Conservation (phyloP, 2,113 vertebrate species). For the Dendropsophus ebraccatus region DNA sequence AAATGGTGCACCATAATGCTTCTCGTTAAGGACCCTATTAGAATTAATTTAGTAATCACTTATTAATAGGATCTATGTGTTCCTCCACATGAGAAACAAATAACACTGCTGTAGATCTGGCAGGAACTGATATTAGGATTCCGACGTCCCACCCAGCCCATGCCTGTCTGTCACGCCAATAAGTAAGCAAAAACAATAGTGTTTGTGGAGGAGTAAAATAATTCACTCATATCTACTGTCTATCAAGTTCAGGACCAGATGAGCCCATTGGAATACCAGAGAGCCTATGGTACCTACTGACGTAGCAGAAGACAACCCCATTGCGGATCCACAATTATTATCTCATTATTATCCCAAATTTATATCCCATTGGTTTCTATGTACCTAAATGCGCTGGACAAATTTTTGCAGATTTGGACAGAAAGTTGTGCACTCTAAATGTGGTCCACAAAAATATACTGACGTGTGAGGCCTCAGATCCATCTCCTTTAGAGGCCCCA, state of each 20-base stretch:
- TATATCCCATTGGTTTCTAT: too few species aligned
- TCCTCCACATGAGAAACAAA: not conserved
- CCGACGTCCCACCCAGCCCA: not conserved
- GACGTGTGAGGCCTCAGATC: too few species aligned
- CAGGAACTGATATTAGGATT: not conserved
- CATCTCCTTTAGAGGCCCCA: too few species aligned
- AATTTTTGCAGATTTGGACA: too few species aligned
- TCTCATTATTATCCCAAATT: too few species aligned
- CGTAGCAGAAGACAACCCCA: not conserved
- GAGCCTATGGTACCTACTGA: too few species aligned
- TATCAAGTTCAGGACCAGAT: too few species aligned
- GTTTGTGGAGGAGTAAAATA: not conserved
- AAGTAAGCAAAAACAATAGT: not conserved
- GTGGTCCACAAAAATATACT: too few species aligned
- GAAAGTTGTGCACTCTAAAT: too few species aligned
- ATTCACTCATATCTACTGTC: not conserved
- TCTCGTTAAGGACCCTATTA: not conserved
- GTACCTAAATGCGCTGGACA: too few species aligned
- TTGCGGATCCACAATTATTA: too few species aligned
- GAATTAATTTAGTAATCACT: not conserved
- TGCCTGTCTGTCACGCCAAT: not conserved
- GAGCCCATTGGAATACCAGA: not conserved
- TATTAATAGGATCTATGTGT: not conserved
- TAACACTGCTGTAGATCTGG: slow-evolving; percentile 6
- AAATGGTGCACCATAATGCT: not conserved